Conservation (phyloP, 2,888 invertebrate genomes). For the Atherix ibis region DNA sequence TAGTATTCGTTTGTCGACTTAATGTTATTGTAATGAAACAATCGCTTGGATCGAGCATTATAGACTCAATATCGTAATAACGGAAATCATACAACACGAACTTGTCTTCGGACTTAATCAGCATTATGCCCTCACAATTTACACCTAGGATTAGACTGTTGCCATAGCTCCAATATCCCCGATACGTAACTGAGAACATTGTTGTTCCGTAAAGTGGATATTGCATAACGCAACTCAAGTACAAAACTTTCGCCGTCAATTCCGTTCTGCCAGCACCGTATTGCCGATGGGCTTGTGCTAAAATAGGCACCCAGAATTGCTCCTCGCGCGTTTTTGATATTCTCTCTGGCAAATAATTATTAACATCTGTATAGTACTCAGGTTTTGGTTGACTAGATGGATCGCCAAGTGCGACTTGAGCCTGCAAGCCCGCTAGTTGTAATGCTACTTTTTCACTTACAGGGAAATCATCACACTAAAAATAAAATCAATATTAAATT, state of each 20-base stretch:
- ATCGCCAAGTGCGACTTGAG: conserved; percentile 86
- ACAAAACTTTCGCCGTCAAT: conserved; percentile 81
- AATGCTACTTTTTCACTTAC: conserved; percentile 89
- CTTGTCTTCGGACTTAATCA: conserved; percentile 85
- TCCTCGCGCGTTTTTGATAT: conserved; percentile 62
- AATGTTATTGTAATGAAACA: conserved; percentile 81
- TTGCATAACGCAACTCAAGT: conserved; percentile 91
- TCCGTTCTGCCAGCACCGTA: conserved; percentile 87
- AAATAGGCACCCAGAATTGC: conserved; percentile 75
- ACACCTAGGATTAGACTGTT: conserved; percentile 62
- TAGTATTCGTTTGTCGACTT: conserved; percentile 39
- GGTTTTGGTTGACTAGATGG: conserved; percentile 53
- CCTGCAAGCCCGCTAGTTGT: conserved; percentile 85
- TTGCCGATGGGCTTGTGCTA: conserved; percentile 75
- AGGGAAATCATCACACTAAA: conserved; percentile 81
- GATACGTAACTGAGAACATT: conserved; percentile 75
- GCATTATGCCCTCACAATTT: conserved; percentile 77
- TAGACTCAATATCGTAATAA: conserved; percentile 79
- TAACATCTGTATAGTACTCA: conserved; percentile 82
- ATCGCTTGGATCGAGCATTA: conserved; percentile 82
- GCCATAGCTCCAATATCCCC: conserved; percentile 85
- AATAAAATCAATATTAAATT: conserved; percentile 13
- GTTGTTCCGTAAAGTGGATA: conserved; percentile 85
- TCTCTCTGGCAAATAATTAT: conserved; percentile 73
- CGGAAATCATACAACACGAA: conserved; percentile 81